Conservation (phyloP, 2,888 invertebrate species). For the Eupithecia inturbata region DNA sequence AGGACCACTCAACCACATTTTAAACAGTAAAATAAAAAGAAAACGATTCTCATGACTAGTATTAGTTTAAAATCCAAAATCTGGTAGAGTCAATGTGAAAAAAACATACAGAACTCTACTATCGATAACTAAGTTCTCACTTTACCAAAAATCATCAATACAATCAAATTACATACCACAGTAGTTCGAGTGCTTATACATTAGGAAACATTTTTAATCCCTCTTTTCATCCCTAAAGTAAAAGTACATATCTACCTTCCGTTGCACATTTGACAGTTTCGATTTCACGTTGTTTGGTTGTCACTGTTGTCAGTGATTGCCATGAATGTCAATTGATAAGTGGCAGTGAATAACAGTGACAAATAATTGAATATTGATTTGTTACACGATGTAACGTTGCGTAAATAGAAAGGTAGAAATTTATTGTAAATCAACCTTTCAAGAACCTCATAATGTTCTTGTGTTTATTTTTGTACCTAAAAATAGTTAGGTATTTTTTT, state of each 20-base stretch:
- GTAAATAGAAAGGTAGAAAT: background rate
- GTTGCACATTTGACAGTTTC: slow-evolving; percentile 44
- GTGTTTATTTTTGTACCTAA: too few relatives aligned
- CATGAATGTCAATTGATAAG: slow-evolving; percentile 1
- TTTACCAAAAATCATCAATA: slow-evolving; percentile 12
- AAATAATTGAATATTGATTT: slow-evolving; percentile 28
- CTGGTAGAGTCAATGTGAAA: background rate
- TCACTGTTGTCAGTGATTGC: slow-evolving; percentile 26
- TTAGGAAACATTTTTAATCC: slow-evolving; percentile 30
- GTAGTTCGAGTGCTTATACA: slow-evolving; percentile 36
- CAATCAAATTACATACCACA: slow-evolving; percentile 33
- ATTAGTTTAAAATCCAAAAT: background rate
- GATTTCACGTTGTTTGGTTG: slow-evolving; percentile 38
- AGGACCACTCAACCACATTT: background rate
- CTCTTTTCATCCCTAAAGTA: slow-evolving; percentile 31
- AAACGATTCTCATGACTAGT: background rate
- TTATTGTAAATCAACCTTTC: background rate
- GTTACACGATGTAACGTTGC: background rate
- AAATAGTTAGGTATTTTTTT: too few relatives aligned
- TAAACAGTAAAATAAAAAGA: background rate
- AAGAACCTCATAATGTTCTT: too few relatives aligned
- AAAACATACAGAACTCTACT: slow-evolving; percentile 28
- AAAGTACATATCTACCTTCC: slow-evolving; percentile 35
- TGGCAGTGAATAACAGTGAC: slow-evolving; percentile 16
- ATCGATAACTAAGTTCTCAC: background rate